These are phyloP conservation scores for Macrotus californicus DNA, from an alignment of 2,113 vertebrate species.

Conservation along the genomic window DNA sequence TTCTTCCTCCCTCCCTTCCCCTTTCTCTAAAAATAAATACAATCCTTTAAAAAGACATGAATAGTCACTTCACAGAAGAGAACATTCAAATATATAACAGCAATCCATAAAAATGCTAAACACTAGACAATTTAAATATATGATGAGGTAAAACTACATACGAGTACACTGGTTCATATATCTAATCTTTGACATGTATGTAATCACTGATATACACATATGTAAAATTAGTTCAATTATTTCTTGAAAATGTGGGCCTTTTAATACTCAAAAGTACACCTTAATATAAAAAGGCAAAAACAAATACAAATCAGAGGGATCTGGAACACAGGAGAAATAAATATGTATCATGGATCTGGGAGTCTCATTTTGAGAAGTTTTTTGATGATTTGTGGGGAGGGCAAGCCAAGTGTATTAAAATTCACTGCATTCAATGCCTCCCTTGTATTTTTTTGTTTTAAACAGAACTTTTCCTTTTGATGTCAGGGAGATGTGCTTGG, in stretches of 20 bases:
- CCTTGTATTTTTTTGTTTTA: not conserved
- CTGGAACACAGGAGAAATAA: not conserved
- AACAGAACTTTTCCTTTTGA: not conserved
- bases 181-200: not conserved
- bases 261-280: not conserved
- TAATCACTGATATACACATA: not conserved
- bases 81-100: not conserved
- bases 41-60: not conserved
- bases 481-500: not conserved
- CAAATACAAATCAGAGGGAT: not conserved
- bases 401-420: not conserved
- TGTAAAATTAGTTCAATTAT: not conserved
- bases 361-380: not conserved
- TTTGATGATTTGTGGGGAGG: not conserved
- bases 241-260: not conserved
- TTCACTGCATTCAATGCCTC: not conserved
- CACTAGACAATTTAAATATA: not conserved
- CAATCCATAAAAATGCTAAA: not conserved
- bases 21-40: too few species aligned
- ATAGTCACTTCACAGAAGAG: not conserved
- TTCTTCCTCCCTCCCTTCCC: too few species aligned
- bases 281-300: not conserved
- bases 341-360: not conserved
- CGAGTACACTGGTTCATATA: not conserved
- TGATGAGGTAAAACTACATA: not conserved